These are phyloP conservation scores for Malurus leucopterus DNA, from an alignment of 2,797 vertebrate genomes.

Conservation along the genomic window DNA sequence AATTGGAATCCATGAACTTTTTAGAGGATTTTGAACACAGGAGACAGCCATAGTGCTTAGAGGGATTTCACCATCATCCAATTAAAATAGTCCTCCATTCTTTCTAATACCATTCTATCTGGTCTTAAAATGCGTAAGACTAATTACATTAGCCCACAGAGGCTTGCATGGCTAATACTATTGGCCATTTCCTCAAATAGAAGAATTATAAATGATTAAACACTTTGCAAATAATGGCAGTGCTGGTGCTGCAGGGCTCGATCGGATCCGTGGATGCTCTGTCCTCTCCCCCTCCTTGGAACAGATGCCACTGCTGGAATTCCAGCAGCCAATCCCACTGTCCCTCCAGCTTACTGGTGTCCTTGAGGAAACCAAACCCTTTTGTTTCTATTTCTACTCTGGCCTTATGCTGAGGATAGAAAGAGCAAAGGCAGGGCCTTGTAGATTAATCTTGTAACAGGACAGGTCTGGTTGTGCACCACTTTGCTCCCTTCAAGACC, in stretches of 20 bases:
- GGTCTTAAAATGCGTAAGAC: constrained; percentile 42
- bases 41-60: constrained; percentile 31
- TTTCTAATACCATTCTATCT: constrained; percentile 55
- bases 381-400: constrained; percentile 42
- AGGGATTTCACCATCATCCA: constrained; percentile 36
- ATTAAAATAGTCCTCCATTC: constrained; percentile 52
- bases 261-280: background rate
- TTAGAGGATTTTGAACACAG: constrained; percentile 37
- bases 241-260: background rate
- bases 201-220: constrained; percentile 48
- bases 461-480: background rate
- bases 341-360: background rate
- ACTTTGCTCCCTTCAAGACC: background rate
- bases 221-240: constrained; percentile 1
- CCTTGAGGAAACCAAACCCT: background rate
- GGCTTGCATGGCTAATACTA: constrained; percentile 46
- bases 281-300: background rate
- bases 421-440: constrained; percentile 18
- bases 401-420: constrained; percentile 16
- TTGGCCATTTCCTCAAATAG: constrained; percentile 51
- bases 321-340: background rate
- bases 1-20: constrained; percentile 56
- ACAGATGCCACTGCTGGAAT: background rate
- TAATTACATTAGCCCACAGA: constrained; percentile 59
- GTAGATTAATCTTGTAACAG: constrained; percentile 6